These are phyloP conservation scores for Cheilosia grossa DNA, from an alignment of 2,888 invertebrate species.

Conservation along the genomic window DNA sequence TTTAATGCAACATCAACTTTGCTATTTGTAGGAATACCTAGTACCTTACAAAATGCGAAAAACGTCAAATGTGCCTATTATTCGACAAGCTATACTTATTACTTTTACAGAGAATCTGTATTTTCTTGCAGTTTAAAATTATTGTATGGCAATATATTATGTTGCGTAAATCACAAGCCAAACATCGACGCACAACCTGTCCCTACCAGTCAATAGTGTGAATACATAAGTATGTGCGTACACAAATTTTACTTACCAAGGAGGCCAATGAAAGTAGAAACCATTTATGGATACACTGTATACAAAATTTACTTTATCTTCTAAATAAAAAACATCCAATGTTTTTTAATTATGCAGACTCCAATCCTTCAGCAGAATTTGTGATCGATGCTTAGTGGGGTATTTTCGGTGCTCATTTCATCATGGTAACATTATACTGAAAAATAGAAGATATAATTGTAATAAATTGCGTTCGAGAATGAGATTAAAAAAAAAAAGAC, in stretches of 20 bases:
- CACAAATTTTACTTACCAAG: conserved; percentile 80
- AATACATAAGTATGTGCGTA: too few relatives aligned
- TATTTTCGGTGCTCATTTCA: conserved; percentile 35
- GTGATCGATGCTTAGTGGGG: conserved; percentile 19
- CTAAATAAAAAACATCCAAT: conserved; percentile 37
- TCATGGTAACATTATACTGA: conserved; percentile 45
- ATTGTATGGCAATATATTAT: too few relatives aligned
- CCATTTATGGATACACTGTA: conserved; percentile 80
- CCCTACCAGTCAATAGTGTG: too few relatives aligned
- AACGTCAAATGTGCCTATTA: too few relatives aligned
- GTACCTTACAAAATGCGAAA: too few relatives aligned
- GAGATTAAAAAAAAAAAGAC: not conserved
- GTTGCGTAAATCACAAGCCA: too few relatives aligned
- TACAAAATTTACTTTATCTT: conserved; percentile 66
- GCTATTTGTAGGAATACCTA: too few relatives aligned
- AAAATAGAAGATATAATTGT: conserved; percentile 37
- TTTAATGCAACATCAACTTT: too few relatives aligned
- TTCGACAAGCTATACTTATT: too few relatives aligned
- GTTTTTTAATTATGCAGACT: conserved; percentile 36
- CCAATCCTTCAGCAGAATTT: conserved; percentile 34
- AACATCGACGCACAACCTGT: too few relatives aligned
- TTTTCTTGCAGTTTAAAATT: too few relatives aligned
- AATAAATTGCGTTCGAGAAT: conserved; percentile 22
- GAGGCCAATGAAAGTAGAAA: conserved; percentile 84
- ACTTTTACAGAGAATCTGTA: too few relatives aligned